Base-by-base conservation (phyloP, 2,888 invertebrate genomes). In the Luperina testacea region DNA sequence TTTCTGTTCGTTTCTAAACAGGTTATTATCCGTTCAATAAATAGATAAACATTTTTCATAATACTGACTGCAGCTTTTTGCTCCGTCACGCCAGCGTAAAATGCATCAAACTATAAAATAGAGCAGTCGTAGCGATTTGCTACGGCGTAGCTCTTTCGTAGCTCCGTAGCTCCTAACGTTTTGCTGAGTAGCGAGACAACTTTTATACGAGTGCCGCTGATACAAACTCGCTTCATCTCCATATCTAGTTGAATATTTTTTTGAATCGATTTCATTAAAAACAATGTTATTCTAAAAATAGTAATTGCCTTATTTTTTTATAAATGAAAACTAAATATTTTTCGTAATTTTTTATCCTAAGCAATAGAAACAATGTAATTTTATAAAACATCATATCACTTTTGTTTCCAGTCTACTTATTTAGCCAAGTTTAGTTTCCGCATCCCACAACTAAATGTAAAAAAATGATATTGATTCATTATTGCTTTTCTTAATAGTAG, bases 391-490 rank as follows among this genome's bases (percentile, higher is more conserved):
- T 91, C 89, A 91, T 94, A 94, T 94, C 94, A 94, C 94, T 91
- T 91, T 91, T 91, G 89, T 90, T 93, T 91, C 93, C 95, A 95
- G 95, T 95, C 95, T 95, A 95, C 93, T 91, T 90, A 92, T 92
- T 83, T 92, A 94, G 92, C 93, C 91, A 89, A 90, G 87, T 89
- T 90, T 86, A 82, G 90, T 91, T 90, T 89, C 90, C 90, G 87
- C 91, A 88, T 89, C 88, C 84, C 89, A 85, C 89, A 92, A 91
- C 90, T 92, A 90, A 92, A 90, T 89, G 91, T 93, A 92, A 81
- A 72, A 77, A 76, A 90, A 91, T 88, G 91, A 92, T 94, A 94
- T 93, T 93, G 93, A 93, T 94, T 92, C 85, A 82, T 91, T 93
- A 94, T 94, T 94, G 93, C 92, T 94, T 93, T 90, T 90, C 88